Percentiles rank a stretch among this genome's conserved stretches.
Evolutionary conservation across 2,797 vertebrate genomes (phyloP).

Genomic region (Sciurus carolinensis): DNA sequence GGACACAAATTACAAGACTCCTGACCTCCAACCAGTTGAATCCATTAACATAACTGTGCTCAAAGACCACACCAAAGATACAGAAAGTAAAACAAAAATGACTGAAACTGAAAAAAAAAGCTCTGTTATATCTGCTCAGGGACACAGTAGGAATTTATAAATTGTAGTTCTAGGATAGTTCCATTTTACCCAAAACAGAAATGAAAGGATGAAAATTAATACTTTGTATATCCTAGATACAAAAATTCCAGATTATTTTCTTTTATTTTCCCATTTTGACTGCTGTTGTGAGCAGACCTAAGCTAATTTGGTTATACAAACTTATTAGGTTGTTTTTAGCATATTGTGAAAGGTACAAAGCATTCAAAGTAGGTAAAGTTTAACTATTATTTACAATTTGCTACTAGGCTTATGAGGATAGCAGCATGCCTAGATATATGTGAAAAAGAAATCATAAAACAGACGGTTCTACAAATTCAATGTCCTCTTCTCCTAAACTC

Average conservation of each 20-base stretch:
- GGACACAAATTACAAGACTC: conserved; percentile 44
- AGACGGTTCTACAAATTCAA: neutral
- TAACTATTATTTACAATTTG: neutral
- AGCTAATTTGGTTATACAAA: neutral
- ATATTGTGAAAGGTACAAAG: neutral
- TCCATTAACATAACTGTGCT: neutral
- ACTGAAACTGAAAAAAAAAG: neutral
- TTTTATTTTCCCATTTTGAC: conserved; percentile 39
- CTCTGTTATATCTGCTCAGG: neutral
- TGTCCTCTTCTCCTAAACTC: neutral
- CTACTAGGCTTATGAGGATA: neutral
- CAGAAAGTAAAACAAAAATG: neutral
- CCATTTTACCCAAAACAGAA: neutral
- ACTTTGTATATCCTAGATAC: neutral
- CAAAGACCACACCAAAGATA: neutral
- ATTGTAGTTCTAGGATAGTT: neutral
- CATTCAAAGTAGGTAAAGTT: neutral
- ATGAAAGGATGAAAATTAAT: neutral
- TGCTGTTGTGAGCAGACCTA: neutral
- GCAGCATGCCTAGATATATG: neutral
- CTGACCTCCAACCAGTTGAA: conserved; percentile 49
- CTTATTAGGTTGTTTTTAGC: neutral
- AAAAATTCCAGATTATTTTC: neutral
- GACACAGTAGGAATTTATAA: neutral
- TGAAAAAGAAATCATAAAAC: conserved; percentile 39